Evolutionary conservation across 2,888 invertebrate species (phyloP), one percentile per base, ranked within the genome.

Genomic region (Allophyes oxyacanthae): DNA sequence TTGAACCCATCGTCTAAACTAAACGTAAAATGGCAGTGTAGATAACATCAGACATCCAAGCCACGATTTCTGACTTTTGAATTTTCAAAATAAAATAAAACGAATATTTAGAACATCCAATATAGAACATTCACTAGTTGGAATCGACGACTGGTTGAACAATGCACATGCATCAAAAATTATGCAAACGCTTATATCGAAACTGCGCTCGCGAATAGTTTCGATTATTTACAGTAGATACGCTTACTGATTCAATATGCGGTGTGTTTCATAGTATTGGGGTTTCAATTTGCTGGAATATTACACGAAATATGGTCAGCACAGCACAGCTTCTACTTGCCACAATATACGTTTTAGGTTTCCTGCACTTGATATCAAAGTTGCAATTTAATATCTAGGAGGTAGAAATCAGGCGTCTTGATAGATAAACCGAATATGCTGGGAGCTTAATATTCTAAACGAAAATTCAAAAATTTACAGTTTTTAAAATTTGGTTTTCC

Each of bases 181-280:
- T 6, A 28, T 56, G 13, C 28, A 38, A 28, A 38, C 28, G 25
- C n/a, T 0, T 20, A 37, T 65, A 48, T 65, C 15, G 38, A 48
- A 65, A 62, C 15, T 14, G 20, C 7, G 26, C 25, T 38, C 38
- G n/a, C 34, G 10, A 40, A 34, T 44, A 57, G 30, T 44, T 62
- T 43, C 9, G 11, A 41, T 48, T 36, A 36, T 61, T 61, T 44
- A 62, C 38, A 43, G 10, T 37, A 40, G 32, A 41, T 44, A 30
- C 34, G 14, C n/a, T 48, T n/a, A 52, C 28, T 44, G 28, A n/a
- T 57, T 37, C 15, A 50, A 20, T 43, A 41, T 36, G 14, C 11
- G 15, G 20, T 45, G 14, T 65, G 28, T 51, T 51, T n/a, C 10
- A 46, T 6, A 32, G 9, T 15, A 13, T 42, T 33, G 32, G 20